Conservation (phyloP, 2,888 invertebrate species). For the Sabatieria punctata region DNA sequence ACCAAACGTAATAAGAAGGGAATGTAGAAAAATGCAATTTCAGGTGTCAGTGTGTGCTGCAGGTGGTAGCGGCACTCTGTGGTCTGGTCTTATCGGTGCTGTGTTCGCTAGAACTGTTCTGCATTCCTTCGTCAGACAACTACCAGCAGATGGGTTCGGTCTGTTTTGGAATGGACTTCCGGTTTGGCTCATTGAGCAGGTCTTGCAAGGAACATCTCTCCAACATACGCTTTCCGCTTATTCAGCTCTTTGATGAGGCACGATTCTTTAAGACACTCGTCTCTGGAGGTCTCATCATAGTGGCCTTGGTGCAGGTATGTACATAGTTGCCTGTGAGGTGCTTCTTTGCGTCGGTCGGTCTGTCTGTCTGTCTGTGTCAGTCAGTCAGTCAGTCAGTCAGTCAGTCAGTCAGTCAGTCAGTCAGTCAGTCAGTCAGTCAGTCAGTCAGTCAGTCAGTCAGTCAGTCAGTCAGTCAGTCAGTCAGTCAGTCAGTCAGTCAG, state of each 20-base stretch:
- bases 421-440: too few relatives aligned
- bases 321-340: too few relatives aligned
- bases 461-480: too few relatives aligned
- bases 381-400: too few relatives aligned
- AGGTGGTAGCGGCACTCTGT: background rate
- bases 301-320: background rate
- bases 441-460: too few relatives aligned
- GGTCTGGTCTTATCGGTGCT: background rate
- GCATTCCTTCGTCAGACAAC: background rate
- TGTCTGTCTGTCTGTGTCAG: too few relatives aligned
- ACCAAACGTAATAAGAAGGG: too few relatives aligned
- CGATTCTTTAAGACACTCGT: background rate
- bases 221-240: background rate
- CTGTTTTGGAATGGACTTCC: background rate
- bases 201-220: background rate
- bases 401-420: too few relatives aligned
- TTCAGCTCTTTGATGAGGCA: background rate
- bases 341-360: too few relatives aligned
- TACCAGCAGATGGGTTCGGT: background rate
- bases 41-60: background rate
- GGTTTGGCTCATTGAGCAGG: background rate
- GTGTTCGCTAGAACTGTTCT: background rate
- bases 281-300: background rate
- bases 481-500: too few relatives aligned
- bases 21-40: too few relatives aligned